Evolutionary conservation across 2,888 invertebrate genomes (phyloP).

Genomic region (Drosophila infuscata): DNA sequence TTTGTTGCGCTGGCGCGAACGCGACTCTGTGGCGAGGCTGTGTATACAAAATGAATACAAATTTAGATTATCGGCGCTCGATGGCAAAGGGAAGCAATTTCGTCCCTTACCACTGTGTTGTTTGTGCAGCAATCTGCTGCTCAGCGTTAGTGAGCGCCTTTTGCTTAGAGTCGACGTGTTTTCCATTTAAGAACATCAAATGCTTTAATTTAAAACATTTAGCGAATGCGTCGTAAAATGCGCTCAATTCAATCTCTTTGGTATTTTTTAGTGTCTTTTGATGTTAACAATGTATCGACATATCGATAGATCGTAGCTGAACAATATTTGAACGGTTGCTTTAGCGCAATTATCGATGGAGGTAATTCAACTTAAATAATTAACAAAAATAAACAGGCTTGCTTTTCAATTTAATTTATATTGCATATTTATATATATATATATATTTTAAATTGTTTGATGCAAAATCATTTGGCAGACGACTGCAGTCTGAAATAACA

Average conservation of each 20-base stretch:
- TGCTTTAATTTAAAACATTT: slow-evolving; percentile 45
- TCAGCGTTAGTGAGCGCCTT: slow-evolving; percentile 76
- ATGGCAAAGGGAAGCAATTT: background rate
- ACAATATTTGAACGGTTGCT: background rate
- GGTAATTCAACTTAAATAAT: background rate
- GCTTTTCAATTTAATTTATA: background rate
- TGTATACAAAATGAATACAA: background rate
- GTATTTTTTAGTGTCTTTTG: slow-evolving; percentile 27
- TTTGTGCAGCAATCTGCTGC: slow-evolving; percentile 70
- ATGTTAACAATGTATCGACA: background rate
- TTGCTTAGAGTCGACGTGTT: slow-evolving; percentile 66
- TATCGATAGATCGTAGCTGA: slow-evolving; percentile 9
- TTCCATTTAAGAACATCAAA: slow-evolving; percentile 69
- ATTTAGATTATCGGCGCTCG: background rate
- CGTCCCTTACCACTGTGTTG: slow-evolving; percentile 69
- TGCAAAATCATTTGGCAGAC: background rate
- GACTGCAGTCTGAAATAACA: no score
- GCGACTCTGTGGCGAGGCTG: slow-evolving; percentile 76
- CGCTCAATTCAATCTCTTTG: slow-evolving; percentile 43
- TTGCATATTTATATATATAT: background rate
- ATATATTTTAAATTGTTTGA: background rate
- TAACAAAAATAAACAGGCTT: background rate
- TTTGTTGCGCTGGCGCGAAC: slow-evolving; percentile 51
- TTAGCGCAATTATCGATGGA: background rate
- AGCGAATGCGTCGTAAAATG: slow-evolving; percentile 35